Base-by-base conservation (phyloP, 2,888 invertebrate species). In the Himalopsyche tibetana region DNA sequence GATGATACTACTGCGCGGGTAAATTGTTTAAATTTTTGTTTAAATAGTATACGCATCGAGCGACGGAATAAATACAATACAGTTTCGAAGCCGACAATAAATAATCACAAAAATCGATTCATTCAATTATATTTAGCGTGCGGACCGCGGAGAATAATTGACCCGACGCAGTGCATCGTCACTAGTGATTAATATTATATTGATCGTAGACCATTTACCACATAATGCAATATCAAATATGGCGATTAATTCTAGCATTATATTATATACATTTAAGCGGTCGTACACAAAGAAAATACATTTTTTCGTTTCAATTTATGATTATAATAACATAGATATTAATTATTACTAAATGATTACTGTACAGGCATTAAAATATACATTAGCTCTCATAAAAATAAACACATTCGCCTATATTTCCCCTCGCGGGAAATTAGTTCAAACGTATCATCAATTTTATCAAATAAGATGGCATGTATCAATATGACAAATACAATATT, bases 391-490 rank as follows among this genome's bases (percentile, higher is more conserved):
- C 74, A 11, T 74, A 74, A 74, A 74, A 74, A 74, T 74, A 74
- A 74, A 36, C 38, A 38, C 36, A 5, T 36, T 12, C 11, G 12
- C 38, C 19, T 63, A 11, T 11, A 0, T 74, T 36, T 15, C 74
- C 38, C 12, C 19, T 36, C 15, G 12, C 8, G 36, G 36, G 38
- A 74, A 74, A 74, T 38, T 19, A 28, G 36, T 36, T 36, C 12
- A 74, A 69, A 74, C 12, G 36, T 38, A 74, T 74, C 38, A 74
- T 63, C 63, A 63, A 63, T 15, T 38, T 36, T 74, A 74, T 74
- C 36, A 74, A 85, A 56, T 83, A 63, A 81, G 83, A 86, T 86
- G 86, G 86, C 86, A 86, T 86, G 86, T 86, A 82, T 86, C 45
- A 83, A 86, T 81, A 83, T 85, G 80, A 85, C 80, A 83, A 74